Conservation (phyloP, 1,140 invertebrate genomes). For the Temnothorax longispinosus region DNA sequence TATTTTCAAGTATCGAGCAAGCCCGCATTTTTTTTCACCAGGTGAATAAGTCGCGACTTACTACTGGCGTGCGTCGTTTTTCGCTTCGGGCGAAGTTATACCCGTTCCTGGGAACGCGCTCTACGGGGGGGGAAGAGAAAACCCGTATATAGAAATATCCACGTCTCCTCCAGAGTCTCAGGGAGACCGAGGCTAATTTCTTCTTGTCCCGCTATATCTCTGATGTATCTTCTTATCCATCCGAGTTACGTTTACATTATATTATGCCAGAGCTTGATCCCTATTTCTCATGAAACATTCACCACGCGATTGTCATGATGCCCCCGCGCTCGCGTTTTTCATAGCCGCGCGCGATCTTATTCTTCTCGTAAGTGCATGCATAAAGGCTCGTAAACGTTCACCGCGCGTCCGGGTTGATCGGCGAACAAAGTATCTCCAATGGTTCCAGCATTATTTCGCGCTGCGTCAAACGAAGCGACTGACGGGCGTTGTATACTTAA, state of each 20-base stretch:
- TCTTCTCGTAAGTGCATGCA: background rate
- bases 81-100: too few relatives aligned
- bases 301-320: slow-evolving; percentile 39
- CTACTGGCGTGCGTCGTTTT: background rate
- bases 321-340: slow-evolving; percentile 17
- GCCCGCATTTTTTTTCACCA: slow-evolving; percentile 31
- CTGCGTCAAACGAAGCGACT: background rate
- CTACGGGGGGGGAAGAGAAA: background rate
- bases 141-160: slow-evolving; percentile 28
- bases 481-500: background rate
- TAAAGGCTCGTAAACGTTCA: background rate
- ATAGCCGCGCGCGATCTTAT: slow-evolving; percentile 3
- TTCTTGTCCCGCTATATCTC: slow-evolving; percentile 7
- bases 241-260: slow-evolving; percentile 37
- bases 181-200: slow-evolving; percentile 34
- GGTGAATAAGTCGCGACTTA: slow-evolving; percentile 19
- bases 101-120: background rate
- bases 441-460: background rate
- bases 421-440: background rate
- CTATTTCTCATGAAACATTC: slow-evolving; percentile 52
- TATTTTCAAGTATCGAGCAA: slow-evolving; percentile 27
- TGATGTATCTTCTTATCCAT: slow-evolving; percentile 9
- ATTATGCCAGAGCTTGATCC: slow-evolving; percentile 24
- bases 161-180: background rate
- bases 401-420: background rate